These are phyloP conservation scores for Lepilemur ruficaudatus DNA, from an alignment of 2,797 vertebrate species.

Conservation along the genomic window DNA sequence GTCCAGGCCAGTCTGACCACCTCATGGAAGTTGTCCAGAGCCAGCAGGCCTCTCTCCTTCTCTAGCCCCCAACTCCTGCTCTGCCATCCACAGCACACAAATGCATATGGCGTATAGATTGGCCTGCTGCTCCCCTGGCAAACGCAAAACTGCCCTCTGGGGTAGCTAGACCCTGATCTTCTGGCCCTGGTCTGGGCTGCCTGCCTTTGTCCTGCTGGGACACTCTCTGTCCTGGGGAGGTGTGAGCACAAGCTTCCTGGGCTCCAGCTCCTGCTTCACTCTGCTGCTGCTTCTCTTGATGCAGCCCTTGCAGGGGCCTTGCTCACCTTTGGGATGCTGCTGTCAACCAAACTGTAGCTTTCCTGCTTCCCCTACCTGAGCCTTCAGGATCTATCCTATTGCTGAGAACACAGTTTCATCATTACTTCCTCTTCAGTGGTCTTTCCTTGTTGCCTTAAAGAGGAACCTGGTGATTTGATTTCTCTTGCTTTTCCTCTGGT, in stretches of 20 bases:
- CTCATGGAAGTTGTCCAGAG: neutral
- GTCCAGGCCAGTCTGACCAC: neutral
- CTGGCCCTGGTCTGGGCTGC: neutral
- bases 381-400: neutral
- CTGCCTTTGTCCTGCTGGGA: neutral
- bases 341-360: neutral
- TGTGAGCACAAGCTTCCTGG: neutral
- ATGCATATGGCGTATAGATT: neutral
- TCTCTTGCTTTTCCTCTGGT: neutral
- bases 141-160: neutral
- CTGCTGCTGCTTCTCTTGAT: neutral
- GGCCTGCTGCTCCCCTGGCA: neutral
- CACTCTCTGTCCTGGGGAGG: neutral
- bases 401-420: neutral
- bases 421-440: neutral
- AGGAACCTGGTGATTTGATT: neutral
- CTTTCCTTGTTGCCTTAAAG: neutral
- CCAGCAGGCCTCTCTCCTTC: neutral
- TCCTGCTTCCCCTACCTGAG: neutral
- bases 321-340: neutral
- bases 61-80: neutral
- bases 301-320: accelerated
- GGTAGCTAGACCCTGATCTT: neutral
- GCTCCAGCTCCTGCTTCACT: neutral
- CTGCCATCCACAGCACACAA: neutral